Percentiles rank a stretch among this genome's conserved stretches.
phyloP scores from a whole-genome alignment of 2,113 vertebrate species.

The Silurus glanis region DNA sequence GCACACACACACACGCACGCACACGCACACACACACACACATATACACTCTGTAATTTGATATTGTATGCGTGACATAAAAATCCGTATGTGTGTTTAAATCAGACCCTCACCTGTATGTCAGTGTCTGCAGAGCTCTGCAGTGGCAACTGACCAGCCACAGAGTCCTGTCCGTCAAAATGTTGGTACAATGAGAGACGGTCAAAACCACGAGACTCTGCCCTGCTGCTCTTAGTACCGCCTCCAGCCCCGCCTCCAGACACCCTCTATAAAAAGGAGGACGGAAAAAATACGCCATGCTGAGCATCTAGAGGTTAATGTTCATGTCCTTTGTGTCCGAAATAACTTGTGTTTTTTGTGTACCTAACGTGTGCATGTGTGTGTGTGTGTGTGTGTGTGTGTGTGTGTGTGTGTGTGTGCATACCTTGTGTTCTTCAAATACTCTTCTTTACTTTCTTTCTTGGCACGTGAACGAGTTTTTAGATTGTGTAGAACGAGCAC shows the following conservation, averaged over 20 bases:
- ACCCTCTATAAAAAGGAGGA: slow-evolving; percentile 73
- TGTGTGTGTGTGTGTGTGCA: slow-evolving; percentile 32
- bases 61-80: background rate
- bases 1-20: background rate
- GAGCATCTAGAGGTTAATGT: background rate
- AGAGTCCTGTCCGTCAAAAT: slow-evolving; percentile 88
- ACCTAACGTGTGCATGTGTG: background rate
- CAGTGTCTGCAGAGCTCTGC: slow-evolving; percentile 83
- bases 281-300: background rate
- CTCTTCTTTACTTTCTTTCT: slow-evolving; percentile 84
- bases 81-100: background rate
- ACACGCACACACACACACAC: slow-evolving; percentile 16
- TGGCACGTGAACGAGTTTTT: slow-evolving; percentile 80
- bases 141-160: slow-evolving; percentile 95
- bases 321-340: background rate
- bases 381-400: slow-evolving; percentile 2
- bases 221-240: slow-evolving; percentile 85
- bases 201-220: slow-evolving; percentile 84
- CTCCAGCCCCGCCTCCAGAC: slow-evolving; percentile 86
- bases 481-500: slow-evolving; percentile 86
- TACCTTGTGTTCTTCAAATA: slow-evolving; percentile 87
- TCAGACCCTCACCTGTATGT: slow-evolving; percentile 80
- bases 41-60: background rate
- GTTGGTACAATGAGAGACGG: slow-evolving; percentile 86
- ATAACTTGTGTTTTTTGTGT: background rate